Base-by-base conservation (phyloP, 2,888 invertebrate genomes). In the Rhabditoides inermis region DNA sequence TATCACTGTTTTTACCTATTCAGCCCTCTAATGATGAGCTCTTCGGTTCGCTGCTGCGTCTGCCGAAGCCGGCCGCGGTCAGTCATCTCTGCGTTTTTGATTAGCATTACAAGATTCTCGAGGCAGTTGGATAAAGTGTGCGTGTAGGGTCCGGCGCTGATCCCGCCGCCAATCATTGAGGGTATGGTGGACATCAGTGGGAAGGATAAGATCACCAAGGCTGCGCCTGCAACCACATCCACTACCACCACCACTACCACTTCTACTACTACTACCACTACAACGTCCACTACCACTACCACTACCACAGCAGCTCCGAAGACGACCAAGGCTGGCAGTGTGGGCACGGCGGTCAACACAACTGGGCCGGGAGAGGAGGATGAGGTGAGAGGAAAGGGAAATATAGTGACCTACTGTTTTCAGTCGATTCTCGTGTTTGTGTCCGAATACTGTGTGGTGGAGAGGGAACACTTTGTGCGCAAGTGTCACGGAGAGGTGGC, bases 381-480 rank as follows among this genome's bases (percentile, higher is more conserved):
- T 27, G 58, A 63, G 47, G 47, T 47, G 18, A 2, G 22, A n/a
- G n/a, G n/a, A n/a, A n/a, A n/a, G n/a, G n/a, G n/a, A n/a, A n/a
- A n/a, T n/a, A n/a, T n/a, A n/a, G n/a, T n/a, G n/a, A 12, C 15
- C 22, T 35, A n/a, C 12, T 12, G 20, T 49, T 35, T 56, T 45
- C 46, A 56, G 47, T 60, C 56, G 5, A 60, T 65, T n/a, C 26
- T 65, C 32, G 65, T 65, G 2, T 65, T 61, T 41, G 60, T 65
- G 26, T 60, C 60, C 35, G 65, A 65, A 35, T 65, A 58, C 44
- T 65, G 65, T 40, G 65, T 65, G 2, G 41, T 62, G 6, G 59
- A 62, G 48, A 15, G 65, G 36, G 65, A 65, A 35, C 57, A 46
- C 26, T 65, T 65, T 45, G 62, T 65, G 18, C 49, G 48, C 26